A percentile compares a stretch with the other conserved stretches of the same genome.
Conservation (phyloP, 2,888 invertebrate genomes). For the Agrochola litura region DNA sequence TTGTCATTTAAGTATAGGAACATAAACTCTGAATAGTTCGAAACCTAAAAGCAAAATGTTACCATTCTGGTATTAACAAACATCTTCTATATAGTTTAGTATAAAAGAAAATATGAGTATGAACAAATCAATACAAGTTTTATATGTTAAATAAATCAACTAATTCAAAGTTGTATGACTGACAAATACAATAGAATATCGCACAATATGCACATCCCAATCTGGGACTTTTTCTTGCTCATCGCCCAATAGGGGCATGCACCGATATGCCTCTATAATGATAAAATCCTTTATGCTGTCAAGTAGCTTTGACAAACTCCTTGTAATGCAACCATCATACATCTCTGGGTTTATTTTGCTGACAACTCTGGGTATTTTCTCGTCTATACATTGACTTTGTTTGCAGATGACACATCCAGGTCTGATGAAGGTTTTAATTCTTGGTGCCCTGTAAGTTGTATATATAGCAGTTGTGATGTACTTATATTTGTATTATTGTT, state of each 20-base stretch:
- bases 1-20: conserved; percentile 21
- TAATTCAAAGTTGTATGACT: conserved; percentile 28
- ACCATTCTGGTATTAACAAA: conserved; percentile 18
- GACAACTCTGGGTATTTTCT: conserved; percentile 37
- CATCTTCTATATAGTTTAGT: conserved; percentile 1
- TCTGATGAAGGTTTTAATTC: conserved; percentile 63
- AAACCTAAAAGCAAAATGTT: conserved; percentile 21
- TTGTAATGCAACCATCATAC: conserved; percentile 70
- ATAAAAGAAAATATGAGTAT: not conserved
- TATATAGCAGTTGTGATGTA: conserved; percentile 77
- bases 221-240: conserved; percentile 78
- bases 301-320: conserved; percentile 73
- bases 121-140: conserved; percentile 12
- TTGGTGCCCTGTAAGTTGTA: conserved; percentile 73
- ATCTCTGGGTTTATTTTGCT: conserved; percentile 10
- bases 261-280: conserved; percentile 81
- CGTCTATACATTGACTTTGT: conserved; percentile 64
- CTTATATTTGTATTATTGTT: conserved; percentile 82
- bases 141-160: not conserved
- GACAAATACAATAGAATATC: conserved; percentile 78
- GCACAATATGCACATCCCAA: conserved; percentile 83
- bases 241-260: conserved; percentile 85
- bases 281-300: conserved; percentile 71
- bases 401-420: conserved; percentile 67
- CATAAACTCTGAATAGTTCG: conserved; percentile 19